Percentiles rank a stretch among this genome's conserved stretches.
Evolutionary conservation across 2,888 invertebrate species (phyloP).

Genomic region (Drosophila paramelanica): DNA sequence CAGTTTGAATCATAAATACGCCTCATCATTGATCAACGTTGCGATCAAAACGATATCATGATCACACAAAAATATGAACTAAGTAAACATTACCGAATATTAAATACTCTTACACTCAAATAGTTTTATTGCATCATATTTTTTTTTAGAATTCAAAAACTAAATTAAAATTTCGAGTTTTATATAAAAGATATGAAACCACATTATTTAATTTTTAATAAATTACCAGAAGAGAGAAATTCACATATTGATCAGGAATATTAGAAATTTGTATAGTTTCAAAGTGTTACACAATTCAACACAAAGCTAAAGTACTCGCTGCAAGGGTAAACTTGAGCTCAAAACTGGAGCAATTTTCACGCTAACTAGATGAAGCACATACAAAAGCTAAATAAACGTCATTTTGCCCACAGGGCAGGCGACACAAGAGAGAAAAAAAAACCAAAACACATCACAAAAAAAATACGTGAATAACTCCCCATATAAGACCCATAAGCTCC

Average conservation of each 20-base stretch:
- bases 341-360: conserved; percentile 77
- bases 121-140: no score
- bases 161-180: no score
- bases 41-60: conserved; percentile 9
- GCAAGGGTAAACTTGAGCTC: conserved; percentile 5
- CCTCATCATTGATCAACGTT: conserved; percentile 49
- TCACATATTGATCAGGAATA: no score
- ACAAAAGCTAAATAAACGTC: conserved; percentile 53
- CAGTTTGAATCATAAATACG: conserved; percentile 51
- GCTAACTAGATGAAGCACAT: conserved; percentile 50
- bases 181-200: no score
- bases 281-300: neutral
- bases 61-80: conserved; percentile 6
- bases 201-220: no score
- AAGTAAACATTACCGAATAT: neutral
- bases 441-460: neutral
- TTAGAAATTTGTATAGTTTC: no score
- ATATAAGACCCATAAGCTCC: conserved; percentile 34
- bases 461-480: neutral
- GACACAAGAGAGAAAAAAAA: conserved; percentile 26
- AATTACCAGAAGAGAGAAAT: no score
- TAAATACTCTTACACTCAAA: neutral
- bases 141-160: no score
- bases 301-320: neutral
- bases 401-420: conserved; percentile 52